Evolutionary conservation across 2,888 invertebrate genomes (phyloP), one percentile per base, ranked within the genome.

Genomic region (Thecophora atra): DNA sequence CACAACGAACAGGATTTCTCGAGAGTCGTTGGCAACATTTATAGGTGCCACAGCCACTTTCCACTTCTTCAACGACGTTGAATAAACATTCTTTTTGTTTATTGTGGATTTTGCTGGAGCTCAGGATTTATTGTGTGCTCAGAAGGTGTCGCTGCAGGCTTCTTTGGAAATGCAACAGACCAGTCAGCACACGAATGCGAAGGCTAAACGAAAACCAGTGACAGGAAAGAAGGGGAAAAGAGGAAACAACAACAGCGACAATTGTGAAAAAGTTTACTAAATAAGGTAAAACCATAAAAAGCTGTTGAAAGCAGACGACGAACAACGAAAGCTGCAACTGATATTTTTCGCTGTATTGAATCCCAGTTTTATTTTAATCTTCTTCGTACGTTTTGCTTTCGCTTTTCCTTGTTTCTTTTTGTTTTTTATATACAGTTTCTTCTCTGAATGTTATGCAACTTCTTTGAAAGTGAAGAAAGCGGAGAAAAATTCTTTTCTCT

Each of bases 1-100:
- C 3, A 11, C 37, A 37, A 37, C 37, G 37, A 6, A 37, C 64
- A 64, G 26, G 13, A 64, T 64, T 47, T 64, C 44, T 64, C 64
- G 13, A 64, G n/a, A 47, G 44, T 64, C 47, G 24, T 64, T 64
- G 47, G 21, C 64, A 64, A 64, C 64, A n/a, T 30, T 28, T 60
- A 30, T 60, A 30, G 60, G 19, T 60, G 26, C 30, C 28, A 60
- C 60, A 60, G 30, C 17, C 17, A 6, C 17, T 19, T 54, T 6
- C 54, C 5, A 21, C 54, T 54, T 54, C 21, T 24, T 15, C 54
- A 54, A 21, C 21, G 54, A 21, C 54, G 11, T 56, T 37, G 26
- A 26, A 21, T 26, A 56, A 26, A 56, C 37, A 37, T 58, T 58
- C 28, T 21, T 58, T 4, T 28, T 28, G 60, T 11, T 30, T 60